Evolutionary conservation across 1,140 invertebrate genomes (phyloP).

Genomic region (Papilio dardanus): DNA sequence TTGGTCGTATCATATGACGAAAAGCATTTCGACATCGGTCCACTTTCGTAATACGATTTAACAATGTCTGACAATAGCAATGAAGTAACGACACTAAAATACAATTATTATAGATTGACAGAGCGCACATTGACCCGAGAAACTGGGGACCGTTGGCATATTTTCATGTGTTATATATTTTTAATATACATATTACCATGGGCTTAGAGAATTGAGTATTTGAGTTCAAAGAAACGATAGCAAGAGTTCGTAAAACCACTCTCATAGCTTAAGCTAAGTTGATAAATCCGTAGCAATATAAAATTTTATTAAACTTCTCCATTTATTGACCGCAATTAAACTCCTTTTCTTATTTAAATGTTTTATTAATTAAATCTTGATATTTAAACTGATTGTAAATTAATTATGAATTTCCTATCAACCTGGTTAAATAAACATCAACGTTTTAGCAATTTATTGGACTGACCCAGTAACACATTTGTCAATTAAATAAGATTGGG

Average conservation of each 20-base stretch:
- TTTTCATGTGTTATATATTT: background rate
- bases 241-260: background rate
- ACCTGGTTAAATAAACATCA: background rate
- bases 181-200: too few relatives aligned
- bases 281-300: background rate
- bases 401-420: background rate
- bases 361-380: background rate
- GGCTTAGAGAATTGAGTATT: background rate
- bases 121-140: constrained; percentile 7
- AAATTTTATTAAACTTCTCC: background rate
- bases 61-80: constrained; percentile 72
- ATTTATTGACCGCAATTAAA: background rate
- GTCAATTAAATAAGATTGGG: background rate
- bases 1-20: constrained; percentile 63
- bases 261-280: background rate
- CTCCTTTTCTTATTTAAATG: background rate
- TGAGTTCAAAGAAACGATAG: background rate
- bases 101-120: constrained; percentile 46
- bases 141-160: constrained; percentile 40
- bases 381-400: background rate
- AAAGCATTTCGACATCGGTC: constrained; percentile 67
- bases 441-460: background rate
- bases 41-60: constrained; percentile 66
- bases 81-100: constrained; percentile 61
- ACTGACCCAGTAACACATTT: background rate